Percentiles rank a stretch among this genome's conserved stretches.
Evolutionary conservation across 2,888 invertebrate species (phyloP).

Genomic region (Chloromyia formosa): DNA sequence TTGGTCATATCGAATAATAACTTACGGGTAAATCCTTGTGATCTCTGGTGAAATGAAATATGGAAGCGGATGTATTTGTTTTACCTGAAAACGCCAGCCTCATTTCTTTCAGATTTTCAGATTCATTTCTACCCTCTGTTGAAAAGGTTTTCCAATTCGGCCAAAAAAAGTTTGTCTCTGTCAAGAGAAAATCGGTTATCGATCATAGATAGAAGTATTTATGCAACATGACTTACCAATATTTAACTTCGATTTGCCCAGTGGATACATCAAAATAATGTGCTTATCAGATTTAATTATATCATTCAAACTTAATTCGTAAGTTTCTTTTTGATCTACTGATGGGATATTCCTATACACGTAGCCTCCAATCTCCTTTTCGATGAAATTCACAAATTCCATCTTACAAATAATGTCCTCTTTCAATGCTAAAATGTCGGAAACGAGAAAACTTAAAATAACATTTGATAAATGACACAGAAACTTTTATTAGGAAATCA

Average conservation of each 20-base stretch:
- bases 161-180: conserved; percentile 59
- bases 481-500: background rate
- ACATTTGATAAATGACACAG: background rate
- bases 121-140: conserved; percentile 58
- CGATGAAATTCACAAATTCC: no score
- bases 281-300: conserved; percentile 68
- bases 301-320: conserved; percentile 68
- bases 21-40: conserved; percentile 16
- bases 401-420: no score
- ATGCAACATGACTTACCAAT: background rate
- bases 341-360: conserved; percentile 18
- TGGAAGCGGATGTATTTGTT: conserved; percentile 57
- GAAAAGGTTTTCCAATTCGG: conserved; percentile 60
- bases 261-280: conserved; percentile 69
- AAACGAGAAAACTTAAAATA: no score
- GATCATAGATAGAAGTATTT: background rate
- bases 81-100: conserved; percentile 59
- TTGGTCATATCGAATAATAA: no score
- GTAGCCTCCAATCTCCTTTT: background rate
- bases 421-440: no score
- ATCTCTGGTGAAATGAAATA: conserved; percentile 58
- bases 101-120: conserved; percentile 59
- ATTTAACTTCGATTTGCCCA: conserved; percentile 54
- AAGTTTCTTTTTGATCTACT: conserved; percentile 59
- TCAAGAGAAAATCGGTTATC: conserved; percentile 60